A percentile compares a stretch with the other conserved stretches of the same genome.
Conservation (phyloP, 2,888 invertebrate species). For the Autographa gamma region DNA sequence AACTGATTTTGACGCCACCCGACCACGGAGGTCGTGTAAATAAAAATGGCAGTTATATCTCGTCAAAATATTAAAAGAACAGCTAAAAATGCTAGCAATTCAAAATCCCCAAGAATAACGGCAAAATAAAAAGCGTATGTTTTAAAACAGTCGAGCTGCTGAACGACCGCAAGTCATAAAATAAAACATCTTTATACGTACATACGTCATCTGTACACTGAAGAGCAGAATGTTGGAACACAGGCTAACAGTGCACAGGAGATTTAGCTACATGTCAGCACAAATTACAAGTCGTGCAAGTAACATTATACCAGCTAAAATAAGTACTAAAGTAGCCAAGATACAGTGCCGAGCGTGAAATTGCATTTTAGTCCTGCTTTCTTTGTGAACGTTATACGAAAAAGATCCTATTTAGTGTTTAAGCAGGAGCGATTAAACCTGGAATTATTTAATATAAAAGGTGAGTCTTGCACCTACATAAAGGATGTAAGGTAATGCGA, state of each 20-base stretch:
- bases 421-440: slow-evolving; percentile 10
- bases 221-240: slow-evolving; percentile 25
- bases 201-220: slow-evolving; percentile 41
- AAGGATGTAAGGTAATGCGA: slow-evolving; percentile 8
- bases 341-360: slow-evolving; percentile 39
- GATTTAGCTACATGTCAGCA: slow-evolving; percentile 54
- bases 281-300: slow-evolving; percentile 56
- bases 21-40: no score
- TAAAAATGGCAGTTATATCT: neutral
- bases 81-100: neutral
- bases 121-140: slow-evolving; percentile 16
- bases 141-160: slow-evolving; percentile 14
- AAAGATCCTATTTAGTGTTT: slow-evolving; percentile 22
- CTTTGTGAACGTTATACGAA: slow-evolving; percentile 33
- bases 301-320: slow-evolving; percentile 53
- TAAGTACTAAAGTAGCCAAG: slow-evolving; percentile 49
- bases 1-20: no score
- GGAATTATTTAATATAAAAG: slow-evolving; percentile 7
- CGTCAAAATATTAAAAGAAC: neutral
- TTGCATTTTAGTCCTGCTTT: slow-evolving; percentile 39
- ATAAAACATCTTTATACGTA: slow-evolving; percentile 58
- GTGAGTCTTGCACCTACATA: neutral
- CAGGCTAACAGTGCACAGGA: slow-evolving; percentile 44
- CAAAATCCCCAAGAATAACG: slow-evolving; percentile 1
- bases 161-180: slow-evolving; percentile 48